These are phyloP conservation scores for Clytia hemisphaerica DNA, from an alignment of 30 jellyfish, hydroid and myxozoan species.

Conservation along the genomic window DNA sequence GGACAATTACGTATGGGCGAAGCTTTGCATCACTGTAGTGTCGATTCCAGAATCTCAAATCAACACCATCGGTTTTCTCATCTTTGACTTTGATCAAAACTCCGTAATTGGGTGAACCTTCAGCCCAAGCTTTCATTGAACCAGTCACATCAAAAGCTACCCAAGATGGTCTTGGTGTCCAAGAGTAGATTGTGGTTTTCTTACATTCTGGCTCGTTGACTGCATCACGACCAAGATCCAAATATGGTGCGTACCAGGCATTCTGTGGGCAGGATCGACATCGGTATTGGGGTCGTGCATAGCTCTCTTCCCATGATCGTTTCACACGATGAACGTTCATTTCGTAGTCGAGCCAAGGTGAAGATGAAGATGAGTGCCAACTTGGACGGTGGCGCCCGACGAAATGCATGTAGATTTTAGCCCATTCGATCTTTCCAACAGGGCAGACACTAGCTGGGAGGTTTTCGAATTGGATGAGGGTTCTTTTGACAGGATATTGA, in stretches of 20 bases:
- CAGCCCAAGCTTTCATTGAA: neutral
- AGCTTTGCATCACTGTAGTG: too few species aligned
- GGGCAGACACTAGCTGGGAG: neutral
- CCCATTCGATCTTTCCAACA: conserved; percentile 3
- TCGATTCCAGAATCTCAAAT: neutral
- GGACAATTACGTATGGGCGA: too few species aligned
- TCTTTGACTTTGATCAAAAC: conserved; percentile 9
- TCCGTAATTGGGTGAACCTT: conserved; percentile 4
- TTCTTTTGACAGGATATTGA: neutral
- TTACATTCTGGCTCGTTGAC: neutral
- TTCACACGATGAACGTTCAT: neutral
- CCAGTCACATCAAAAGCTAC: conserved; percentile 9
- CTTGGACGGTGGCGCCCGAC: neutral
- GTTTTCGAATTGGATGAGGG: conserved; percentile 3
- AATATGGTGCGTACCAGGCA: neutral
- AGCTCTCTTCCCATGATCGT: neutral
- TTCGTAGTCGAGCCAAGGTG: neutral
- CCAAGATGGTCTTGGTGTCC: conserved; percentile 9
- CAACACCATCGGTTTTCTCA: neutral
- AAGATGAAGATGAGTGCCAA: conserved; percentile 2
- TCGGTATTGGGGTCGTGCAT: neutral
- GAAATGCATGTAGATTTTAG: neutral
- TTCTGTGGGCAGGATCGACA: too few species aligned
- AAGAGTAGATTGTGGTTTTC: neutral
- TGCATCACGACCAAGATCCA: conserved; percentile 13